Evolutionary conservation across 2,797 vertebrate species (phyloP), one percentile per base, ranked within the genome.

Genomic region (Acanthurus lineatus): DNA sequence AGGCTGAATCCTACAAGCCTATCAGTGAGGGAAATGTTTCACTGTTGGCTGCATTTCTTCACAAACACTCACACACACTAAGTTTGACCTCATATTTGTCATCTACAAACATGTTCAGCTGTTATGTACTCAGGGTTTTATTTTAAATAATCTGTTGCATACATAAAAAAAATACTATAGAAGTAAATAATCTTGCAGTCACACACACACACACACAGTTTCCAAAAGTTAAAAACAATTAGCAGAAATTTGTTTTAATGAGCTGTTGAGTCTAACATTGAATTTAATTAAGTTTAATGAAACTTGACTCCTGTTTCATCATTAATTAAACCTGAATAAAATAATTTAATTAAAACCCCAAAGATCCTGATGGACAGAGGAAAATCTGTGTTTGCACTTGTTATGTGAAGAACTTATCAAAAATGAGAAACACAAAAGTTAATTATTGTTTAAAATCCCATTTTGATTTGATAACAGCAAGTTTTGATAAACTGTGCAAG

Each of bases 11-110:
- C 87, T 84, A 76, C 20, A 71, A 20, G 54, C n/a, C 42, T 61
- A 38, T 56, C 67, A 56, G 20, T 68, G 74, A 76, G 84, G 79
- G 65, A 87, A 82, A 82, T 76, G 75, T 89, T 86, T 71, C 68
- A 76, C 56, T 15, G 35, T 20, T 73, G 40, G 32, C 45, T 59
- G 56, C 60, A 22, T 0, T 3, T 60, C 20, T 58, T 15, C 48
- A 35, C 59, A 80, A 54, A 59, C 2, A 67, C 20, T 49, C 6
- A 51, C 22, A 11, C 75, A 61, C 5, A 0, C 38, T 62, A 64
- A 81, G 59, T 59, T 44, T 35, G 15, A 74, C 35, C 59, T 76
- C 60, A 38, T 16, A 57, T 67, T 63, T 16, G 57, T 52, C 57
- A 38, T 68, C 20, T 14, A 14, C 44, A 61, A 60, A 49, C 44